These are phyloP conservation scores for Pseudomugil gertrudae DNA, from an alignment of 2,797 vertebrate genomes.

Conservation along the genomic window DNA sequence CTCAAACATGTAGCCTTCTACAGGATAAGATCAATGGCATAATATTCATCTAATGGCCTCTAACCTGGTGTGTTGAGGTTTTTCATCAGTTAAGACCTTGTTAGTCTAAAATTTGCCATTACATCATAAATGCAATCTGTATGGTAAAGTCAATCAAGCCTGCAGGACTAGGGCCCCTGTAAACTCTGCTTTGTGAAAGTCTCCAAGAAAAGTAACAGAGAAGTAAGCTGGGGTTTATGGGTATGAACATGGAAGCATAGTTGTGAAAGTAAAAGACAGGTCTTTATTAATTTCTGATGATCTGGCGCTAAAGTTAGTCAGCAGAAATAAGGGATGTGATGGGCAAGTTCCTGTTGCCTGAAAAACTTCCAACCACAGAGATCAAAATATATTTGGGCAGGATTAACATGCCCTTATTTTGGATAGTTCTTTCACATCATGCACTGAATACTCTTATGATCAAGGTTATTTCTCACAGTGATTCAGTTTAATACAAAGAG, in stretches of 20 bases:
- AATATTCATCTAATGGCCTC: background rate
- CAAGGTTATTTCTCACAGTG: conserved; percentile 29
- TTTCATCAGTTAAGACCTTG: background rate
- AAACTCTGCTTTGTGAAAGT: background rate
- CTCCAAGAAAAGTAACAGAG: conserved; percentile 52
- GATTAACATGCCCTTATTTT: conserved; percentile 34
- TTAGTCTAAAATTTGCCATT: background rate
- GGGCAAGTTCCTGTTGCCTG: conserved; percentile 43
- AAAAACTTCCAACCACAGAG: conserved; percentile 52
- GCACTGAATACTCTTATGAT: conserved; percentile 33
- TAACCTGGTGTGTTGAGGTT: background rate
- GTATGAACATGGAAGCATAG: conserved; percentile 52
- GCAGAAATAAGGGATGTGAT: conserved; percentile 53
- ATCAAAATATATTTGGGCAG: conserved; percentile 70
- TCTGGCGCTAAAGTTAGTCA: conserved; percentile 58
- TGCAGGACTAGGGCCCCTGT: background rate
- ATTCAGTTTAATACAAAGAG: conserved; percentile 17
- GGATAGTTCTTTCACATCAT: conserved; percentile 38
- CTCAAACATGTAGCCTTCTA: background rate
- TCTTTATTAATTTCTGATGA: conserved; percentile 72
- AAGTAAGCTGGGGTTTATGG: conserved; percentile 69
- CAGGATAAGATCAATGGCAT: background rate
- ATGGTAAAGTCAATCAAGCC: background rate
- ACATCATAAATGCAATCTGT: background rate
- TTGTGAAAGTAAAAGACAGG: conserved; percentile 57